Evolutionary conservation across 2,797 vertebrate genomes (phyloP).

Genomic region (Malacoraja senta): DNA sequence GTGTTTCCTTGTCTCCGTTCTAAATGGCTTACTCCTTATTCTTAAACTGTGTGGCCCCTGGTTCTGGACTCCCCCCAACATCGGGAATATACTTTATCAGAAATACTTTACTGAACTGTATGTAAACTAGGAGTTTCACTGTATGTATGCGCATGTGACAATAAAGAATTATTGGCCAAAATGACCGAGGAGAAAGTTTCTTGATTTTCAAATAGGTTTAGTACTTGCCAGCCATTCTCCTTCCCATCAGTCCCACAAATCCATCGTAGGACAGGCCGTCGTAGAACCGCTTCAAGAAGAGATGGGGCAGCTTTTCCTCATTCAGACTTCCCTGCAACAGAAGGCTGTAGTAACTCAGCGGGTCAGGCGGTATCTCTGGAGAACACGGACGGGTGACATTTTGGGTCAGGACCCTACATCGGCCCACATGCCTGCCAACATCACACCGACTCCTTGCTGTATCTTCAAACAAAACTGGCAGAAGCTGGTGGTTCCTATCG

Average conservation of each 20-base stretch:
- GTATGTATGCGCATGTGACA: no score
- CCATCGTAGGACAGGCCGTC: slow-evolving; percentile 73
- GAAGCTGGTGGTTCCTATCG: neutral
- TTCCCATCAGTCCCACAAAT: slow-evolving; percentile 74
- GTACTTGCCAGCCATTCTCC: slow-evolving; percentile 66
- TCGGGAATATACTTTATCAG: no score
- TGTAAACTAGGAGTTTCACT: no score
- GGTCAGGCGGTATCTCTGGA: no score
- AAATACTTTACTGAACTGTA: no score
- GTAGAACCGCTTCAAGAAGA: slow-evolving; percentile 65
- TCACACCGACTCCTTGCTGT: neutral
- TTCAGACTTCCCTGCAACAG: slow-evolving; percentile 52
- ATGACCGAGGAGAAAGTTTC: neutral
- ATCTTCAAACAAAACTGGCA: neutral
- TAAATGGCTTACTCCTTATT: no score
- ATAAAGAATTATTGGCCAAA: neutral
- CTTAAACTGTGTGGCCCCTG: no score
- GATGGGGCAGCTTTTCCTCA: slow-evolving; percentile 58
- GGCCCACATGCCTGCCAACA: neutral
- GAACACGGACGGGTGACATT: no score
- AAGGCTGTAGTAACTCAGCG: neutral
- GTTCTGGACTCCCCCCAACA: no score
- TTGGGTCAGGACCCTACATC: neutral
- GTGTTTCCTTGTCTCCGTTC: no score
- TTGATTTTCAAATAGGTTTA: neutral